These are phyloP conservation scores for Rhegmatorhina hoffmannsi DNA, from an alignment of 2,113 vertebrate genomes.

Conservation along the genomic window DNA sequence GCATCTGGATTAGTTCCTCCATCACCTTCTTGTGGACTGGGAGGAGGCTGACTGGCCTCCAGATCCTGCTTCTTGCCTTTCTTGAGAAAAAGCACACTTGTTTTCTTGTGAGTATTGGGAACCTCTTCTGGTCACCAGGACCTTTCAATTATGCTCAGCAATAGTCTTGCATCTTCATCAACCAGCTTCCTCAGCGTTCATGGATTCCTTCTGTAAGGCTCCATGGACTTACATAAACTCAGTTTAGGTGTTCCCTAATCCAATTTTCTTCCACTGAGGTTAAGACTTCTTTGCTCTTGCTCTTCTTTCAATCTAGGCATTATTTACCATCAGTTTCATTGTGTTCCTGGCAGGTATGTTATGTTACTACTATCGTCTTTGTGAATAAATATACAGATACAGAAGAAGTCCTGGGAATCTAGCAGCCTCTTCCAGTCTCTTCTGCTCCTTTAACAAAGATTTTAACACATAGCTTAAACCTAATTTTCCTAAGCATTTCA, in stretches of 20 bases:
- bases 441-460: neutral
- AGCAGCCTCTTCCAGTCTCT: neutral
- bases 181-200: neutral
- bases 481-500: neutral
- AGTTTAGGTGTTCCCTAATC: neutral
- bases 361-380: neutral
- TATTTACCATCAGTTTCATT: neutral
- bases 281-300: neutral
- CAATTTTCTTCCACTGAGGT: neutral
- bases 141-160: neutral
- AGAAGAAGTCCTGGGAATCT: neutral
- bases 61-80: neutral
- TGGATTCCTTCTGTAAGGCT: neutral
- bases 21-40: neutral
- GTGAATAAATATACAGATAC: neutral
- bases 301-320: neutral
- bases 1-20: neutral
- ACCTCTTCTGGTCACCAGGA: neutral
- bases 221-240: rapidly evolving
- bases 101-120: neutral
- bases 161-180: neutral
- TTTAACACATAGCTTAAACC: neutral
- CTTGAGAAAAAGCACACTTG: neutral
- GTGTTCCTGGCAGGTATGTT: neutral
- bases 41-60: neutral